These are phyloP conservation scores for Onchidella celtica DNA, from an alignment of 2,888 invertebrate species.

Conservation along the genomic window DNA sequence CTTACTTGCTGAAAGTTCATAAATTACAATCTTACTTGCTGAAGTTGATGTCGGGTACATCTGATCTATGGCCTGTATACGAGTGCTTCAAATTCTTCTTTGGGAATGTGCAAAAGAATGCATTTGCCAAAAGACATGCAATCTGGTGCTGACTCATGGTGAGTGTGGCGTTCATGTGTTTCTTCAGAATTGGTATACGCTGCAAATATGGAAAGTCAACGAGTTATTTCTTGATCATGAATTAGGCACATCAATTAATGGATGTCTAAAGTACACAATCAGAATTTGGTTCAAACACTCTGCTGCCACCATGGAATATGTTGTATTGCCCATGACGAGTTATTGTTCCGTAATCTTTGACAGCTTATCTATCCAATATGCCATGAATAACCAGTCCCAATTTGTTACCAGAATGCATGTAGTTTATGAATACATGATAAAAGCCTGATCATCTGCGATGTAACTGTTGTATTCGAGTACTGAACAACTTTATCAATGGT, in stretches of 20 bases:
- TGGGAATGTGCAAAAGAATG: constrained; percentile 97
- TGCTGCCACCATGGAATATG: no score
- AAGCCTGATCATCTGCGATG: background rate
- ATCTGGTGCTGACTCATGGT: constrained; percentile 87
- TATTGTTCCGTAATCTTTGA: no score
- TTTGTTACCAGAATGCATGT: background rate
- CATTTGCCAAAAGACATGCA: constrained; percentile 93
- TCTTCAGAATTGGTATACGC: constrained; percentile 88
- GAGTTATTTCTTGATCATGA: no score
- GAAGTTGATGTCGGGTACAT: constrained; percentile 93
- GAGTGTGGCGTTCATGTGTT: constrained; percentile 81
- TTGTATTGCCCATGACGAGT: no score
- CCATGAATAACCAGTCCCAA: no score
- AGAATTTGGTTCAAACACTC: background rate
- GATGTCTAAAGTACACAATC: background rate
- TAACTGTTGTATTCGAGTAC: no score
- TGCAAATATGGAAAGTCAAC: constrained; percentile 55
- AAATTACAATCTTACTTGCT: constrained; percentile 84
- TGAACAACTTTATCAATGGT: no score
- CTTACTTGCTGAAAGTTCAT: no score
- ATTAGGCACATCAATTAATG: no score
- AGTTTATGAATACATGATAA: background rate
- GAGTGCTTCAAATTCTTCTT: constrained; percentile 82
- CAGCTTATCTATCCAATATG: no score
- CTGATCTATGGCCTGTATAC: constrained; percentile 82